These are phyloP conservation scores for Cremastobaeus sp. DNA, from an alignment of 2,888 invertebrate species.

Conservation along the genomic window DNA sequence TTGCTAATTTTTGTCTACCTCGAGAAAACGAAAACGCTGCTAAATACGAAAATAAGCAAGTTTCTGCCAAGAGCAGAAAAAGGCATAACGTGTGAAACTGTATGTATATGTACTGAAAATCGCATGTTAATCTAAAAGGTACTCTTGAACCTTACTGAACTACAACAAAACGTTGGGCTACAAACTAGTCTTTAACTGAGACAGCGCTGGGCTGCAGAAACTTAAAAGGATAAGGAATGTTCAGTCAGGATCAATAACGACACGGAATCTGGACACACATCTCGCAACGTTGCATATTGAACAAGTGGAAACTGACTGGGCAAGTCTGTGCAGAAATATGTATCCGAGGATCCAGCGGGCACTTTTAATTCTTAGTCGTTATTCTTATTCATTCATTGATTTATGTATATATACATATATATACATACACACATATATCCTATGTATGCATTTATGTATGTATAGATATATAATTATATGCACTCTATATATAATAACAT, in stretches of 20 bases:
- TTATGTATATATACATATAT: conserved; percentile 54
- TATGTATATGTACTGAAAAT: too few relatives aligned
- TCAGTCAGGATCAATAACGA: conserved; percentile 62
- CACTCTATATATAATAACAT: conserved; percentile 70
- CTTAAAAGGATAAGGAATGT: conserved; percentile 31
- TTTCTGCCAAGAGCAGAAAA: too few relatives aligned
- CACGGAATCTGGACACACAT: conserved; percentile 72
- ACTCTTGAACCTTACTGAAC: conserved; percentile 6
- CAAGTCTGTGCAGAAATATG: conserved; percentile 69
- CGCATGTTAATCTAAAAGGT: too few relatives aligned
- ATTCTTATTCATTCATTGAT: conserved; percentile 70
- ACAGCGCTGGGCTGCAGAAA: too few relatives aligned
- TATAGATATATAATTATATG: conserved; percentile 46
- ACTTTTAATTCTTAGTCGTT: conserved; percentile 65
- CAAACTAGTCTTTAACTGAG: too few relatives aligned
- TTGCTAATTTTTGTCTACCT: too few relatives aligned
- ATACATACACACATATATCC: conserved; percentile 7
- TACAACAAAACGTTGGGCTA: neutral
- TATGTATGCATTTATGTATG: conserved; percentile 18
- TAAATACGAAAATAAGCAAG: too few relatives aligned
- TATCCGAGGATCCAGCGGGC: conserved; percentile 62
- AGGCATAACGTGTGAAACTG: too few relatives aligned
- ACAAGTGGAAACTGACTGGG: too few relatives aligned
- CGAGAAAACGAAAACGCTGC: too few relatives aligned
- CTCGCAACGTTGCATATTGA: conserved; percentile 55